Percentiles rank a stretch among this genome's conserved stretches.
phyloP scores from a whole-genome alignment of 2,888 invertebrate genomes.

The Galeruca laticollis region DNA sequence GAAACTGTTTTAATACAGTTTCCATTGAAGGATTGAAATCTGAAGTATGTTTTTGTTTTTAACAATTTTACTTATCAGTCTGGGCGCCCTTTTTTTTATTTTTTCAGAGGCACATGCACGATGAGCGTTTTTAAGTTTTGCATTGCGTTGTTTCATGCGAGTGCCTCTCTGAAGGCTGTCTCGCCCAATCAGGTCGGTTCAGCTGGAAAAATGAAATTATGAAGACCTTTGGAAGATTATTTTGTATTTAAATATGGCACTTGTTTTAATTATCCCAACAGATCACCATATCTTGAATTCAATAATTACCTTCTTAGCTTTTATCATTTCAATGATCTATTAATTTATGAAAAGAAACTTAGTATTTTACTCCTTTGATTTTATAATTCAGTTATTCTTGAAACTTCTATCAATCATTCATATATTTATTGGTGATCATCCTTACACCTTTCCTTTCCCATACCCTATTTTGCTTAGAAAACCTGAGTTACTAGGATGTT shows the following conservation, averaged over 20 bases:
- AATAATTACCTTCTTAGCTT: background rate
- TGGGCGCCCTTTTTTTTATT: constrained; percentile 68
- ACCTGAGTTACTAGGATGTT: constrained; percentile 34
- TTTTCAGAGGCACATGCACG: constrained; percentile 91
- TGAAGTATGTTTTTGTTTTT: constrained; percentile 5
- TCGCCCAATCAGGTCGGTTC: constrained; percentile 51
- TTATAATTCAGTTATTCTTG: background rate
- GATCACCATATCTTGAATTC: background rate
- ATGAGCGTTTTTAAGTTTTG: constrained; percentile 70
- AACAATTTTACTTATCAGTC: constrained; percentile 64
- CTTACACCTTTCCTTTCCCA: constrained; percentile 1
- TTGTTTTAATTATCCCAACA: constrained; percentile 23
- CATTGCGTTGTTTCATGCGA: constrained; percentile 65
- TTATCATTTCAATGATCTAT: too few species aligned
- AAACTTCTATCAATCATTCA: background rate
- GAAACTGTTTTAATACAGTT: background rate
- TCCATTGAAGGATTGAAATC: background rate
- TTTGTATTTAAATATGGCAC: constrained; percentile 45
- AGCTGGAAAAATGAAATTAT: constrained; percentile 42
- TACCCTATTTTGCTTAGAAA: constrained; percentile 23
- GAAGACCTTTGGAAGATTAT: constrained; percentile 64
- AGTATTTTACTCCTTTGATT: too few species aligned
- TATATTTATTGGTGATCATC: background rate
- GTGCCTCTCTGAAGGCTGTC: constrained; percentile 64
- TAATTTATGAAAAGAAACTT: too few species aligned